Evolutionary conservation across 1,140 invertebrate species (phyloP).

Genomic region (Pachyrhynchus sulphureomaculatus): DNA sequence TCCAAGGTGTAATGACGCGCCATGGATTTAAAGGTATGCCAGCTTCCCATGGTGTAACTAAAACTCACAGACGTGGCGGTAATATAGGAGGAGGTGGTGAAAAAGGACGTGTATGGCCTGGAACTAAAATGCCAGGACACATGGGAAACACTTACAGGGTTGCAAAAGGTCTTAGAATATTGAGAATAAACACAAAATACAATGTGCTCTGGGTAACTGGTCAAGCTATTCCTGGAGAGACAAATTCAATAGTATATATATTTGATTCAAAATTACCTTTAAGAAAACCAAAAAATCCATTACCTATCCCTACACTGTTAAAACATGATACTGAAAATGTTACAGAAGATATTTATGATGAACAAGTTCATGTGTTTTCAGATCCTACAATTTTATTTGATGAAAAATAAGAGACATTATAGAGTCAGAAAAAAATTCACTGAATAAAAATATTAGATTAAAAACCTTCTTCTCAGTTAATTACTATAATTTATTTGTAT

Average conservation of each 20-base stretch:
- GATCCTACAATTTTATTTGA: conserved; percentile 68
- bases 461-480: no score
- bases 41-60: conserved; percentile 89
- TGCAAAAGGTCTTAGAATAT: conserved; percentile 75
- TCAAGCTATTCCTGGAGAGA: conserved; percentile 76
- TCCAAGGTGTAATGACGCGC: conserved; percentile 96
- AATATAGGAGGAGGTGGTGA: conserved; percentile 83
- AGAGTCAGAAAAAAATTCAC: neutral
- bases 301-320: conserved; percentile 81
- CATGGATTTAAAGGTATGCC: conserved; percentile 95
- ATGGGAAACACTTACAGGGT: conserved; percentile 87
- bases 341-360: conserved; percentile 71
- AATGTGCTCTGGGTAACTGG: conserved; percentile 90
- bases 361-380: conserved; percentile 70
- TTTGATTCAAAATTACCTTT: conserved; percentile 75
- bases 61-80: conserved; percentile 90
- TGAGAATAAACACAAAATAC: conserved; percentile 90
- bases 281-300: conserved; percentile 59
- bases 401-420: conserved; percentile 49
- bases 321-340: conserved; percentile 58
- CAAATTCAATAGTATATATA: conserved; percentile 77
- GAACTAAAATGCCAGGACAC: conserved; percentile 95
- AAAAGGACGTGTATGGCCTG: conserved; percentile 87
- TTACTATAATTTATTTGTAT: no score
- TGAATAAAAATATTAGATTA: no score